phyloP scores from a whole-genome alignment of 2,797 vertebrate genomes.

The Cetoscarus ocellatus region DNA sequence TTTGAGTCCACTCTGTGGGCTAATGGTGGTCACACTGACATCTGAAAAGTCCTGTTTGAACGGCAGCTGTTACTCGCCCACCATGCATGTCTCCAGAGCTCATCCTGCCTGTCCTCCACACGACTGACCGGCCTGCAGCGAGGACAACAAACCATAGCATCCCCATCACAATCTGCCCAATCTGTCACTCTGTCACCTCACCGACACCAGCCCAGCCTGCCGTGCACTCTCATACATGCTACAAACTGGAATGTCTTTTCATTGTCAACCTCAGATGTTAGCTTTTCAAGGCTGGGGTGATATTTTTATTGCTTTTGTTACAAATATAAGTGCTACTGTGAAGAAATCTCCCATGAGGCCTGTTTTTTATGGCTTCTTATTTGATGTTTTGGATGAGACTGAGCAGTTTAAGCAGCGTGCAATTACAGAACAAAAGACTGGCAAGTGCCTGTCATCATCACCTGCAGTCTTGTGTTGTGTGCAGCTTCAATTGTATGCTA shows the following conservation, averaged over 20 bases:
- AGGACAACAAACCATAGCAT: conserved; percentile 29
- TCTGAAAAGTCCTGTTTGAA: conserved; percentile 18
- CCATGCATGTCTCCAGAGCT: conserved; percentile 51
- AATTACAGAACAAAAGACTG: conserved; percentile 27
- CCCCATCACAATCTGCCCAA: conserved; percentile 17
- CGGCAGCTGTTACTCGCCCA: conserved; percentile 35
- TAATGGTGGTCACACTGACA: not conserved
- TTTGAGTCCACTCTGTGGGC: conserved; percentile 2
- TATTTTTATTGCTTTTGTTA: conserved; percentile 16
- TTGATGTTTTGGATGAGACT: conserved; percentile 40
- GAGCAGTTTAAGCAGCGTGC: conserved; percentile 13
- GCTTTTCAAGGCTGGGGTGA: conserved; percentile 24
- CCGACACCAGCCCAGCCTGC: conserved; percentile 10
- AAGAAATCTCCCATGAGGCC: not conserved
- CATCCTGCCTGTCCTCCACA: conserved; percentile 43
- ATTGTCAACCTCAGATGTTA: conserved; percentile 20
- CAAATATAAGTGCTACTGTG: not conserved
- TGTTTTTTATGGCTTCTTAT: conserved; percentile 14
- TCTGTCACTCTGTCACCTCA: conserved; percentile 30
- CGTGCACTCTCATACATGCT: conserved; percentile 32
- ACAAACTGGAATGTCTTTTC: conserved; percentile 23
- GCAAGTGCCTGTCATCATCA: conserved; percentile 15
- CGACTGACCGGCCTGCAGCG: conserved; percentile 24
- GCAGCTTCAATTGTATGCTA: conserved; percentile 15
- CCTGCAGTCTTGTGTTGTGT: conserved; percentile 17